phyloP scores from a whole-genome alignment of 2,888 invertebrate genomes.

The Drosophila phalerata region DNA sequence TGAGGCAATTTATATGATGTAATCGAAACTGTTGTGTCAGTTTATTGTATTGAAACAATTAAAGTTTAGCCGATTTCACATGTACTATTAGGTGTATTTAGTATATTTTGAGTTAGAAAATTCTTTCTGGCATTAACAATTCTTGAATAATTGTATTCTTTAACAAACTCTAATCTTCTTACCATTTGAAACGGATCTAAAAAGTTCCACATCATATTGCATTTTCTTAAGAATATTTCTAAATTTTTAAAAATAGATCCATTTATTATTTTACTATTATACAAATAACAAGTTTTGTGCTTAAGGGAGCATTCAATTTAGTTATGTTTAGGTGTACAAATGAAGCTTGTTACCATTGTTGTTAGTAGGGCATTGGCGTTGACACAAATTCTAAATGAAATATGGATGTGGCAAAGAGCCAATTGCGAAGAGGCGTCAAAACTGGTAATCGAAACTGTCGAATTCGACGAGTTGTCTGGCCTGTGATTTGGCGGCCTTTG shows the following conservation, averaged over 20 bases:
- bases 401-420: background rate
- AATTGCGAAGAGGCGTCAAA: constrained; percentile 39
- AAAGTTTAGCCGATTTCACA: background rate
- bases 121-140: background rate
- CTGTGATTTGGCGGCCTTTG: constrained; percentile 29
- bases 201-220: too few species aligned
- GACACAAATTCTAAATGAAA: constrained; percentile 58
- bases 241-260: too few species aligned
- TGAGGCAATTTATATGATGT: constrained; percentile 52
- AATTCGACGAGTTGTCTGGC: constrained; percentile 36
- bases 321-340: background rate
- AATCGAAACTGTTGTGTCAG: constrained; percentile 28
- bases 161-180: background rate
- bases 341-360: constrained; percentile 18
- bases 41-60: constrained; percentile 6
- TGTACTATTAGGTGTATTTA: background rate
- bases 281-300: background rate
- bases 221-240: too few species aligned
- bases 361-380: constrained; percentile 34
- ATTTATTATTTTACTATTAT: too few species aligned
- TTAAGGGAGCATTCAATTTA: constrained; percentile 3
- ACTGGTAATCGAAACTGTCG: constrained; percentile 17
- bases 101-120: background rate
- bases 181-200: too few species aligned
- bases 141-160: background rate